Base-by-base conservation (phyloP, 2,888 invertebrate species). In the Oscheius myriophilus region DNA sequence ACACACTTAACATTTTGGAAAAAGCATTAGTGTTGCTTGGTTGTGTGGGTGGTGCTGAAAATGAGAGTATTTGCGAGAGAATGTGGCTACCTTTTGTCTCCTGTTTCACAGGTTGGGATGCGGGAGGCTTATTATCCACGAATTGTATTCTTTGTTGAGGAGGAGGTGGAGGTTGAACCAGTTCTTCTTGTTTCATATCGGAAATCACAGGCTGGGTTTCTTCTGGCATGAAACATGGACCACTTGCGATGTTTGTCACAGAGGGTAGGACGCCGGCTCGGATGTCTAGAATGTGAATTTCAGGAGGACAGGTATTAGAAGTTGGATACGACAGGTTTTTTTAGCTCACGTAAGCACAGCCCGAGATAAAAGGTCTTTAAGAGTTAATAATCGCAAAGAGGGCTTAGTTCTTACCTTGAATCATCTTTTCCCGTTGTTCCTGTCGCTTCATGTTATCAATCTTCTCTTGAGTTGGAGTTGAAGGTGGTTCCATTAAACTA, bases 1-100 rank as follows among this genome's bases (percentile, higher is more conserved):
- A 52, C 14, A 71, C 45, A 12, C 52, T 55, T 67, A 71, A 67
- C 43, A 71, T 67, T 62, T 62, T 21, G 0, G 70, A 62, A 23
- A 45, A 67, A 9, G 61, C 33, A 25, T 61, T 61, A 12, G 61
- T 33, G 45, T 25, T 49, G 25, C 43, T 42, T 1, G 67, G 23
- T 9, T 43, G 25, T 11, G 12, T 16, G 18, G 18, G 11, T 21
- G 21, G n/a, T 14, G 18, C 59, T 43, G 23, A 59, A 42, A n/a
- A 43, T 46, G 2, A 46, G 11, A 4, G n/a, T 21, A 12, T 41
- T 42, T 21, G 14, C 45, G n/a, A 11, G 2, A 53, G 18, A 16
- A 42, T 16, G 23, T 54, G 25, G 1, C 16, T 14, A 54, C 39
- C 25, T 54, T 16, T 53, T 7, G 16, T 2, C 18, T 18, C 42